Percentiles rank a stretch among this genome's conserved stretches.
These are phyloP conservation scores for Acrocephalus kingi DNA, from an alignment of 2,113 vertebrate genomes.

Conservation along the genomic window DNA sequence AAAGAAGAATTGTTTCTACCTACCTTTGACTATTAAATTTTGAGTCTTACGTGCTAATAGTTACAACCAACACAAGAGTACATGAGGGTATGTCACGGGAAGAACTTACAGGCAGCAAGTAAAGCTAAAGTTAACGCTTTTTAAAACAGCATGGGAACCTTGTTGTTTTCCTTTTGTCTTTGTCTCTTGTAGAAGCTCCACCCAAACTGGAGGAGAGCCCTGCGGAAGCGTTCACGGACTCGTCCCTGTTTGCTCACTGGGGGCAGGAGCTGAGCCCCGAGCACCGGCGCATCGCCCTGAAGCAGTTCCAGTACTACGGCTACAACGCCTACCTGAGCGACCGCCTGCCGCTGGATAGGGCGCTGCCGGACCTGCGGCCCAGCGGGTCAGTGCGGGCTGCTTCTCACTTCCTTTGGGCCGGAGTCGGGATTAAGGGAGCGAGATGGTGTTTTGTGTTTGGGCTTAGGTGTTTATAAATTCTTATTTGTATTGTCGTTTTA, in stretches of 20 bases:
- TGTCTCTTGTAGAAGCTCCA: conserved; percentile 81
- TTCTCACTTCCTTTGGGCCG: too few species aligned
- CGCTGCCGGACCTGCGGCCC: conserved; percentile 91
- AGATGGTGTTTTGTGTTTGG: not conserved
- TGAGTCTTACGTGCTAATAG: not conserved
- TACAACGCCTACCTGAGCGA: conserved; percentile 99
- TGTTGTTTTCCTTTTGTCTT: not conserved
- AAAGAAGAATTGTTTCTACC: not conserved
- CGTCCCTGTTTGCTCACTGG: conserved; percentile 95
- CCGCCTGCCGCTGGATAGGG: conserved; percentile 87
- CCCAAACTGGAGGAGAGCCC: conserved; percentile 81
- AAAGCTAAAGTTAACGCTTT: fast-evolving
- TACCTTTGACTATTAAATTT: not conserved
- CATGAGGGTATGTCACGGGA: not conserved
- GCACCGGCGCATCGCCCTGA: conserved; percentile 85
- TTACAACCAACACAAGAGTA: not conserved
- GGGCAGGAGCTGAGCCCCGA: conserved; percentile 92
- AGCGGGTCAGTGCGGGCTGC: conserved; percentile 80
- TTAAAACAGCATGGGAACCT: not conserved
- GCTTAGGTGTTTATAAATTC: not conserved
- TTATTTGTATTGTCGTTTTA: not conserved
- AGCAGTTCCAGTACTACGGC: conserved; percentile 97
- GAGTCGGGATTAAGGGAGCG: not conserved
- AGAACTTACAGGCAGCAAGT: not conserved
- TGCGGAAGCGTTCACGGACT: conserved; percentile 87